Evolutionary conservation across 1,140 invertebrate species (phyloP).

Genomic region (Magallana ariakensis): DNA sequence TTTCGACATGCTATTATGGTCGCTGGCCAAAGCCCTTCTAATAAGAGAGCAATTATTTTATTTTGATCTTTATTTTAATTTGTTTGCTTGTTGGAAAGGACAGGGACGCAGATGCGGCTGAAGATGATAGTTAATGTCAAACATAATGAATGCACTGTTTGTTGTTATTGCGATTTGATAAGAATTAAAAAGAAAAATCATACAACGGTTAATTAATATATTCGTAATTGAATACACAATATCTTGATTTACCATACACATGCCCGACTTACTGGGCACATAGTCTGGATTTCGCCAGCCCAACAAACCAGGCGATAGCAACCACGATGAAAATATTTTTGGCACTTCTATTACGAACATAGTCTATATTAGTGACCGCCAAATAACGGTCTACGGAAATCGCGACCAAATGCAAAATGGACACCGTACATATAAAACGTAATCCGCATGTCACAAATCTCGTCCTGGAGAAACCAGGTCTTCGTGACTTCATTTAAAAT

Average conservation of each 20-base stretch:
- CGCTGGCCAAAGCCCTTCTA: too few species aligned
- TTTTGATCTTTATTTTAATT: too few species aligned
- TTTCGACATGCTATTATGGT: too few species aligned
- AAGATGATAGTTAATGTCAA: too few species aligned
- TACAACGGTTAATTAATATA: too few species aligned
- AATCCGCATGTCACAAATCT: conserved; percentile 95
- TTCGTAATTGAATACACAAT: too few species aligned
- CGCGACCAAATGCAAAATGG: conserved; percentile 95
- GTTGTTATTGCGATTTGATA: too few species aligned
- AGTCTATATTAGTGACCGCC: conserved; percentile 97
- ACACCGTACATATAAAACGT: conserved; percentile 94
- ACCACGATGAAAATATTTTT: conserved; percentile 93
- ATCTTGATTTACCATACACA: conserved; percentile 78
- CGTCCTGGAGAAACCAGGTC: conserved; percentile 91
- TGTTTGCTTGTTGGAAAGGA: too few species aligned
- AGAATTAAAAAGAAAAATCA: too few species aligned
- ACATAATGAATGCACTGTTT: too few species aligned
- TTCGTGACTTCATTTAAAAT: conserved; percentile 82
- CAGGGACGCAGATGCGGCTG: too few species aligned
- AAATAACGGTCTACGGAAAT: conserved; percentile 97
- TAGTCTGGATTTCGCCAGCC: conserved; percentile 75
- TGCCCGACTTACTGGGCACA: conserved; percentile 67
- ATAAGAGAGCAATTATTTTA: too few species aligned
- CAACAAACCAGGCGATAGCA: conserved; percentile 91
- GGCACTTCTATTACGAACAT: conserved; percentile 92